These are phyloP conservation scores for Ips typographus DNA, from an alignment of 1,140 invertebrate genomes.

Conservation along the genomic window DNA sequence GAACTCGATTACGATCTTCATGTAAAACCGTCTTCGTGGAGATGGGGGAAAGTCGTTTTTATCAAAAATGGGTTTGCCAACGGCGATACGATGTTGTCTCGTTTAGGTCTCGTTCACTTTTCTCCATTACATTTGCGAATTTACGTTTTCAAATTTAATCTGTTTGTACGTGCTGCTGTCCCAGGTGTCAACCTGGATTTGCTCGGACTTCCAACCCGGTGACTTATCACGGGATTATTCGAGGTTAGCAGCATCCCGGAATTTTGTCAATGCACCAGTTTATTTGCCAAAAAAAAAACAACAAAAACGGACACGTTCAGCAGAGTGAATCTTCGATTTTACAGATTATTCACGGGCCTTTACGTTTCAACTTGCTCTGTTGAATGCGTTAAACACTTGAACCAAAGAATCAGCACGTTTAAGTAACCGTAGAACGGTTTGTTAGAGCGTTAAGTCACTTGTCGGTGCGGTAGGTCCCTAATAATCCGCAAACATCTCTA, in stretches of 20 bases:
- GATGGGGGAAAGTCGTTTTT: no score
- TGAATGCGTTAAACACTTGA: background rate
- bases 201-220: background rate
- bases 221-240: slow-evolving; percentile 4
- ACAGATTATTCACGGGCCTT: background rate
- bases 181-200: slow-evolving; percentile 11
- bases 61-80: no score
- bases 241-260: slow-evolving; percentile 8
- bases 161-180: slow-evolving; percentile 11
- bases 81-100: no score
- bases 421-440: background rate
- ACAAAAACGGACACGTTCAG: background rate
- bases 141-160: background rate
- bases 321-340: background rate
- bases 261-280: background rate
- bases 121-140: no score
- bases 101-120: no score
- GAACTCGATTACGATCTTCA: no score
- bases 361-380: background rate
- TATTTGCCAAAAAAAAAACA: background rate
- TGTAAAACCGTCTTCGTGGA: no score
- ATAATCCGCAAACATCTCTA: background rate
- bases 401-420: background rate
- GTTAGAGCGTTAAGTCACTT: background rate
- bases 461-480: background rate